Evolutionary conservation across 2,113 vertebrate genomes (phyloP).

Genomic region (Chaetodon auriga): DNA sequence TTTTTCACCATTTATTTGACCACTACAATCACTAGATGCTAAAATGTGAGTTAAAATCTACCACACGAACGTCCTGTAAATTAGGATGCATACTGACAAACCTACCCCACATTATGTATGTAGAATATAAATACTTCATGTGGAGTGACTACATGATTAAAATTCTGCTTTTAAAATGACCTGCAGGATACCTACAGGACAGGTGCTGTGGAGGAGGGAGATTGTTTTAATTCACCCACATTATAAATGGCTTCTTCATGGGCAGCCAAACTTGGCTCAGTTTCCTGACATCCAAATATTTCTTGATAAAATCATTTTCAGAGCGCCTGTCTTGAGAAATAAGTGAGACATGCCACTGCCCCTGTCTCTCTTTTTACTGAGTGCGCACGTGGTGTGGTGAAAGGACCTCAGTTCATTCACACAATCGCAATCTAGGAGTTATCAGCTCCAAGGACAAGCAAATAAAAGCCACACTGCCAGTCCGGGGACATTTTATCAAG

Average conservation of each 20-base stretch:
- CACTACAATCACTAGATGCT: not conserved
- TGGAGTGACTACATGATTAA: too few relatives aligned
- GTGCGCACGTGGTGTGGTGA: slow-evolving; percentile 75
- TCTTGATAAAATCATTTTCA: not conserved
- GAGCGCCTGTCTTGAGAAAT: not conserved
- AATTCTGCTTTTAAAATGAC: too few relatives aligned
- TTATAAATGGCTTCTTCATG: not conserved
- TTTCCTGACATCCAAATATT: not conserved
- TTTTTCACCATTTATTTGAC: not conserved
- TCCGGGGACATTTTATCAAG: slow-evolving; percentile 84
- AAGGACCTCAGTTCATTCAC: slow-evolving; percentile 88
- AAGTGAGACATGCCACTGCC: not conserved
- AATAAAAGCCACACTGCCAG: slow-evolving; percentile 81
- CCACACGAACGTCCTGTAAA: not conserved
- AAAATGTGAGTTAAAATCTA: not conserved
- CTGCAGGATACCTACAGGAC: too few relatives aligned
- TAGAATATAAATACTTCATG: not conserved
- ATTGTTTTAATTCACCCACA: not conserved
- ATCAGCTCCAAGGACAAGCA: slow-evolving; percentile 88
- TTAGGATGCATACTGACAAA: not conserved
- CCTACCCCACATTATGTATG: too few relatives aligned
- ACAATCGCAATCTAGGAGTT: slow-evolving; percentile 80
- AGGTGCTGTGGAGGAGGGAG: not conserved
- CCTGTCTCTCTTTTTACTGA: not conserved
- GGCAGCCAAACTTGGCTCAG: not conserved